Percentiles rank a stretch among this genome's conserved stretches.
Conservation (phyloP, 2,888 invertebrate species). For the Drosophila lutescens region DNA sequence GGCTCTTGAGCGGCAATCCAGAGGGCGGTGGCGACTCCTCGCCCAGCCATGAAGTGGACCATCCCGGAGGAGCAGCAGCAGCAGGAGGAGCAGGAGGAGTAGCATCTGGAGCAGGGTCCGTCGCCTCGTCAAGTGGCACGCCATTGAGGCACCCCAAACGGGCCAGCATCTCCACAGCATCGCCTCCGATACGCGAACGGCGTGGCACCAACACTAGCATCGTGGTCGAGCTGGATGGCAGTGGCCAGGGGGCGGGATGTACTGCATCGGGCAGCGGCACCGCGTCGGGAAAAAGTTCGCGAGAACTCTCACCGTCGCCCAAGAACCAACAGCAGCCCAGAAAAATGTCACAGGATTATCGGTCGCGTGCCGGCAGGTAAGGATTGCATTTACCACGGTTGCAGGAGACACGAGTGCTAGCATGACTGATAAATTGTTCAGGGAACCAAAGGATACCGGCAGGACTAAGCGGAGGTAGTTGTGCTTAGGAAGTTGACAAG, state of each 20-base stretch:
- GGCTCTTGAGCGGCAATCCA: constrained; percentile 58
- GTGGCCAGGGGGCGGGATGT: constrained; percentile 26
- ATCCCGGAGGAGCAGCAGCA: constrained; percentile 35
- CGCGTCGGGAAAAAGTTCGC: constrained; percentile 69
- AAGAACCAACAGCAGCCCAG: constrained; percentile 81
- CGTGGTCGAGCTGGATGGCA: constrained; percentile 61
- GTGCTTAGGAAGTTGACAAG: constrained; percentile 1
- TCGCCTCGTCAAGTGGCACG: constrained; percentile 40
- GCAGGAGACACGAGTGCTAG: constrained; percentile 2
- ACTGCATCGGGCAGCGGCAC: constrained; percentile 60
- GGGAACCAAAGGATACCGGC: constrained; percentile 14
- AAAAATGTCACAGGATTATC: constrained; percentile 83
- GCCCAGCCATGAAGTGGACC: constrained; percentile 61
- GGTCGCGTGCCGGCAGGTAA: constrained; percentile 81
- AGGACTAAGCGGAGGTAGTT: neutral
- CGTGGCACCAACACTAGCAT: constrained; percentile 73
- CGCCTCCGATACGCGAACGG: constrained; percentile 61
- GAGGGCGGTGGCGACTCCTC: constrained; percentile 44
- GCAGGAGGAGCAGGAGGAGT: constrained; percentile 6
- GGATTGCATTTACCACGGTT: constrained; percentile 37
- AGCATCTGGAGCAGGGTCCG: constrained; percentile 10
- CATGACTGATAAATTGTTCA: constrained; percentile 23
- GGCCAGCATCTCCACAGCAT: constrained; percentile 57
- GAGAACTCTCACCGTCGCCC: constrained; percentile 83
- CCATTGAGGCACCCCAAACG: constrained; percentile 73